Evolutionary conservation across 2,888 invertebrate species (phyloP), one percentile per base, ranked within the genome.

Genomic region (Ptycholaimellus sp.): DNA sequence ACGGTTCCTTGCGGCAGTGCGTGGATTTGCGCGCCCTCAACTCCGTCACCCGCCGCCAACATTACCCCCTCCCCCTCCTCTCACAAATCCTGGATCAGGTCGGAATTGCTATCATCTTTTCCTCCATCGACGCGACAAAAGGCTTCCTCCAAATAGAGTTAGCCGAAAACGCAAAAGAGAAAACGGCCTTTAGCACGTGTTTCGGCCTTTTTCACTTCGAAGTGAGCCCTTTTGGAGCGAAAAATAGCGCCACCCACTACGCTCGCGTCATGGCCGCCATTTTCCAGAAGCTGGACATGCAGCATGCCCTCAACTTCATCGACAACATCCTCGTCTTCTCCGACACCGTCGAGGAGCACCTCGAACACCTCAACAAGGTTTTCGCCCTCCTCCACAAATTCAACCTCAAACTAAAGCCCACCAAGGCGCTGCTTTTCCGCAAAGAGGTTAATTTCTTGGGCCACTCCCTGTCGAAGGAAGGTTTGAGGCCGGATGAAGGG

Each of bases 1-100:
- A 51, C 38, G 50, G 46, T 14, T 37, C 33, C 6, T 42, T 34
- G 27, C 42, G 45, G 31, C 44, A 47, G 11, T 52, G 51, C 30
- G 41, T 49, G 6, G 51, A 53, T 33, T 54, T 47, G 32, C 21
- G 52, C n/a, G 22, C 33, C 6, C 27, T 54, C 3, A 53, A 52
- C 37, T 17, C n/a, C 3, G 41, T 44, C 5, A 46, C 48, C 4
- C 38, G 35, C 4, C 38, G 38, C 16, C 46, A 49, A 16, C 27
- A 28, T 0, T 46, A 41, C 31, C 46, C 47, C 2, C 29, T 49
- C 5, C 44, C 42, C 0, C 35, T 38, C 25, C 42, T 44, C n/a
- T n/a, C n/a, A n/a, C n/a, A n/a, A n/a, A n/a, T n/a, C n/a, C n/a
- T n/a, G n/a, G n/a, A n/a, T n/a, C n/a, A n/a, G n/a, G n/a, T n/a